Evolutionary conservation across 2,888 invertebrate species (phyloP).

Genomic region (Timema podura): DNA sequence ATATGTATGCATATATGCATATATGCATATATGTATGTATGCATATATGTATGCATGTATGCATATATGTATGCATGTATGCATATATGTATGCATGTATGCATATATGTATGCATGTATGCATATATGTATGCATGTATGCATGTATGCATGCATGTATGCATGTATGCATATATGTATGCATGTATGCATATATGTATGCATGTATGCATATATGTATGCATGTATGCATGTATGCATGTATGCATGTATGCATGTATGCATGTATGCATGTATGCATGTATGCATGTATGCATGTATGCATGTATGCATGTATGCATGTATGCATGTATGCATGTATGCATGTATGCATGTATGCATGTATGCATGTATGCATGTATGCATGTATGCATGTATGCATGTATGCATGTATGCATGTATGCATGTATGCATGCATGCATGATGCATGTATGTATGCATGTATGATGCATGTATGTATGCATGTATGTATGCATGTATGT

Average conservation of each 20-base stretch:
- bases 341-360: neutral
- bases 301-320: constrained; percentile 20
- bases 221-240: constrained; percentile 10
- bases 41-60: neutral
- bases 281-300: constrained; percentile 19
- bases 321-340: constrained; percentile 17
- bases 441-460: neutral
- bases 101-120: neutral
- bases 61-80: neutral
- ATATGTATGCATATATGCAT: too few species aligned
- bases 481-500: neutral
- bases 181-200: neutral
- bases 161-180: neutral
- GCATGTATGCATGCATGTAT: neutral
- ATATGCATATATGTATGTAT: too few species aligned
- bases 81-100: neutral
- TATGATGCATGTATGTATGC: neutral
- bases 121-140: neutral
- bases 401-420: constrained; percentile 10
- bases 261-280: constrained; percentile 19
- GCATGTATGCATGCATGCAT: too few species aligned
- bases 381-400: constrained; percentile 14
- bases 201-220: neutral
- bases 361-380: constrained; percentile 12
- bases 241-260: constrained; percentile 15